Evolutionary conservation across 2,797 vertebrate genomes (phyloP).

Genomic region (Syndactyla subalaris): DNA sequence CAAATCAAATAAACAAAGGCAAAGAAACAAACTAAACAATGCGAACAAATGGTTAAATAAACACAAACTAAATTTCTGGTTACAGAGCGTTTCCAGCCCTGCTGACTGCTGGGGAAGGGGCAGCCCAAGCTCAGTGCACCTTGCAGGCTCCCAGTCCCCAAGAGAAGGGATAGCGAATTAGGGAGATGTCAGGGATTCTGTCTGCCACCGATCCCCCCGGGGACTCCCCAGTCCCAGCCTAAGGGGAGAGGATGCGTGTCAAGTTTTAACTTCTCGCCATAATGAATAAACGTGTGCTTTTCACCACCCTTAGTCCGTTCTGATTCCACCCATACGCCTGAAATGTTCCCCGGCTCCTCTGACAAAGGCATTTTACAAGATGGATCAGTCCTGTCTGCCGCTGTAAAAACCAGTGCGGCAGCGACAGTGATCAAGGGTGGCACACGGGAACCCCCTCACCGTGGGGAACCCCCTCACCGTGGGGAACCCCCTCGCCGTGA

Average conservation of each 20-base stretch:
- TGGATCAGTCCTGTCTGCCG: background rate
- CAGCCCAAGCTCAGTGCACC: background rate
- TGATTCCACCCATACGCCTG: background rate
- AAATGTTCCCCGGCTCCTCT: background rate
- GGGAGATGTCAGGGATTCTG: background rate
- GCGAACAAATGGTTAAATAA: fast-evolving
- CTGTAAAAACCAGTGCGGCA: background rate
- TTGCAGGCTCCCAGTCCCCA: background rate
- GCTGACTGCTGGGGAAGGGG: background rate
- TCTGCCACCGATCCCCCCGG: fast-evolving
- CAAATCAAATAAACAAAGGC: background rate
- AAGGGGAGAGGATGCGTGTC: background rate
- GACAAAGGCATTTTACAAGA: background rate
- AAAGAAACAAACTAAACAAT: background rate
- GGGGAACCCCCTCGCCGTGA: fast-evolving
- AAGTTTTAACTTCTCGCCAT: background rate
- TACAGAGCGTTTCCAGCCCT: background rate
- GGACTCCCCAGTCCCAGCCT: background rate
- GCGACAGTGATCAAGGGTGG: background rate
- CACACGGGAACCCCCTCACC: background rate
- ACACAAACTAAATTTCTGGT: background rate
- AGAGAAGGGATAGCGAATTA: background rate
- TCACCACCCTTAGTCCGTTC: background rate
- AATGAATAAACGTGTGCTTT: background rate
- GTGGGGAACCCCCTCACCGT: fast-evolving